Evolutionary conservation across 2,888 invertebrate genomes (phyloP).

Genomic region (Mystacides longicornis): DNA sequence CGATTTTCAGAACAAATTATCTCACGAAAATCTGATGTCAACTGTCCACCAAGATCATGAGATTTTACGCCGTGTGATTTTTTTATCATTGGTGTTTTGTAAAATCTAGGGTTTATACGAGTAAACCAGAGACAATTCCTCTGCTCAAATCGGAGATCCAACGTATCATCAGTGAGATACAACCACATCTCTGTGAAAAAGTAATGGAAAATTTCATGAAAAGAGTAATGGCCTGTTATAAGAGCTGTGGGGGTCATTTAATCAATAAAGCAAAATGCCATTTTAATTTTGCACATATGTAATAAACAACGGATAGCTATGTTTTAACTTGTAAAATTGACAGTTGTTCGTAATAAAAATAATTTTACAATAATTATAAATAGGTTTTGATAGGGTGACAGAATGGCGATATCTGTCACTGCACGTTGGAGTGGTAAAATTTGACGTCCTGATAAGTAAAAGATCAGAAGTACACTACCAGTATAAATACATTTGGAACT

Average conservation of each 20-base stretch:
- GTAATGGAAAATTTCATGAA: slow-evolving; percentile 5
- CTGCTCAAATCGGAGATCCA: neutral
- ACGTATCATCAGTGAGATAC: neutral
- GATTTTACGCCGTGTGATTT: neutral
- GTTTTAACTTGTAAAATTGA: too few species aligned
- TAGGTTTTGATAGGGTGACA: too few species aligned
- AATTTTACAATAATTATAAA: too few species aligned
- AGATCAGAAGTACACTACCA: too few species aligned
- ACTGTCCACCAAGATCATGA: neutral
- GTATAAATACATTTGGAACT: too few species aligned
- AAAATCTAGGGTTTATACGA: neutral
- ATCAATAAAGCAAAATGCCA: too few species aligned
- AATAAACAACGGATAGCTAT: too few species aligned
- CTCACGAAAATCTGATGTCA: neutral
- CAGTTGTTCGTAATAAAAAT: too few species aligned
- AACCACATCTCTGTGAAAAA: slow-evolving; percentile 4
- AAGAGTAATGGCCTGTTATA: slow-evolving; percentile 1
- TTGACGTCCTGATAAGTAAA: too few species aligned
- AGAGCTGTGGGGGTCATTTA: slow-evolving; percentile 4
- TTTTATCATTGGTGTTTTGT: neutral
- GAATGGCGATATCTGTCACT: too few species aligned
- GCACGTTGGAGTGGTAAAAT: too few species aligned
- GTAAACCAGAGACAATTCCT: neutral
- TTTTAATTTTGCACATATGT: too few species aligned
- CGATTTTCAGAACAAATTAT: neutral